A percentile compares a stretch with the other conserved stretches of the same genome.
These are phyloP conservation scores for Harpalus rubripes DNA, from an alignment of 2,888 invertebrate genomes.

Conservation along the genomic window DNA sequence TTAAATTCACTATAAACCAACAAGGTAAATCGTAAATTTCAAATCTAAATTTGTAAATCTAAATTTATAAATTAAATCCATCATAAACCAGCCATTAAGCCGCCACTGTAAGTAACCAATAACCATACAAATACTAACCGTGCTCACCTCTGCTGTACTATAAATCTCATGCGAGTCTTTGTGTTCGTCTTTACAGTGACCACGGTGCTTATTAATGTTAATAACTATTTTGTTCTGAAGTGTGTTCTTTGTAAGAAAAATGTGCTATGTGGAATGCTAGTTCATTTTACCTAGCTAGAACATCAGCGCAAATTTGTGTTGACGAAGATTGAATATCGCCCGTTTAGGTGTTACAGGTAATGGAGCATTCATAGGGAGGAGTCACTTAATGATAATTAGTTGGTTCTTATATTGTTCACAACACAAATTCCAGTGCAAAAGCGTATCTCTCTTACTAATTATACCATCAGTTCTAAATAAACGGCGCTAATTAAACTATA, in stretches of 20 bases:
- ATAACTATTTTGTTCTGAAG: too few relatives aligned
- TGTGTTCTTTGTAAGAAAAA: neutral
- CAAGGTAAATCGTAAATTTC: too few relatives aligned
- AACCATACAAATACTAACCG: too few relatives aligned
- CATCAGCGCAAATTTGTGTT: neutral
- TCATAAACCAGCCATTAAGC: too few relatives aligned
- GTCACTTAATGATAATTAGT: constrained; percentile 18
- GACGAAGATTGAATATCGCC: constrained; percentile 2
- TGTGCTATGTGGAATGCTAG: neutral
- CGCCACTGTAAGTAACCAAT: too few relatives aligned
- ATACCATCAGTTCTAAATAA: neutral
- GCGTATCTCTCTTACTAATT: neutral
- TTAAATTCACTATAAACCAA: too few relatives aligned
- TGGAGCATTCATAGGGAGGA: constrained; percentile 23
- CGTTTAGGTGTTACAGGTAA: constrained; percentile 7
- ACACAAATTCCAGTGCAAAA: neutral
- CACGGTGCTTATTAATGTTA: too few relatives aligned
- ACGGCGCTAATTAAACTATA: neutral
- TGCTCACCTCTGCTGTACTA: too few relatives aligned
- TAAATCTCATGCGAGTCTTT: too few relatives aligned
- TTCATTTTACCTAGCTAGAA: neutral
- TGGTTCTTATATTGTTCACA: constrained; percentile 7
- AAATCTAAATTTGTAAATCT: too few relatives aligned
- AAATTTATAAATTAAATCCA: too few relatives aligned
- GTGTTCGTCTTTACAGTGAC: too few relatives aligned